Percentiles rank a stretch among this genome's conserved stretches.
Evolutionary conservation across 2,888 invertebrate species (phyloP).

Genomic region (Protodeltote pygarga): DNA sequence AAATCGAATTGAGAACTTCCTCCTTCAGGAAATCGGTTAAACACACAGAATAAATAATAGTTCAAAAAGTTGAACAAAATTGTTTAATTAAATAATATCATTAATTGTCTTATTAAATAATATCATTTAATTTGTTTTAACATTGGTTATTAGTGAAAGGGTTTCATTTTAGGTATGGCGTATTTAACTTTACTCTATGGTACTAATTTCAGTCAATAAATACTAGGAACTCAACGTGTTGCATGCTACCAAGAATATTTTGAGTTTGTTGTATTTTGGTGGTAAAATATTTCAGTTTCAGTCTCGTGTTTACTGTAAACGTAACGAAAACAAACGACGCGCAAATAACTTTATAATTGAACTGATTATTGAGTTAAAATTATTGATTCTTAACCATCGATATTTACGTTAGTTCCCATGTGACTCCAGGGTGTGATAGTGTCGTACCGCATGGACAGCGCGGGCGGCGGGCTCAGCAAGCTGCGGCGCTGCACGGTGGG

Average conservation of each 20-base stretch:
- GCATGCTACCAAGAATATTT: slow-evolving; percentile 18
- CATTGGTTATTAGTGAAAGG: too few species aligned
- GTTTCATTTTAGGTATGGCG: too few species aligned
- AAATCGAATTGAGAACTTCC: too few species aligned
- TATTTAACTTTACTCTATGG: too few species aligned
- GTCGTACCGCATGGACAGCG: slow-evolving; percentile 90
- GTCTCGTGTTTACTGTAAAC: slow-evolving; percentile 18
- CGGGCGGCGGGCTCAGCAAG: slow-evolving; percentile 89
- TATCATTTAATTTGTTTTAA: too few species aligned
- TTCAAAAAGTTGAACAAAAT: too few species aligned
- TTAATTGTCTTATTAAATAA: too few species aligned
- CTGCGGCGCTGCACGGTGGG: slow-evolving; percentile 88
- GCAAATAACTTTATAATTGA: too few species aligned
- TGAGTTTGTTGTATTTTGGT: slow-evolving; percentile 21
- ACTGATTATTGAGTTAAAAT: not conserved
- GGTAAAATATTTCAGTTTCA: slow-evolving; percentile 19
- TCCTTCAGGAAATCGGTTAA: too few species aligned
- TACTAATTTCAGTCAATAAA: slow-evolving; percentile 25
- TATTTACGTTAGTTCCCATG: not conserved
- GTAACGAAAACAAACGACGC: slow-evolving; percentile 11
- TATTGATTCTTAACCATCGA: not conserved
- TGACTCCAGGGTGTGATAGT: slow-evolving; percentile 87
- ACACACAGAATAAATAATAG: too few species aligned
- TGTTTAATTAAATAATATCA: too few species aligned
- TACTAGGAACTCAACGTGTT: slow-evolving; percentile 23